These are phyloP conservation scores for Drosophila austrosaltans DNA, from an alignment of 2,888 invertebrate genomes.

Conservation along the genomic window DNA sequence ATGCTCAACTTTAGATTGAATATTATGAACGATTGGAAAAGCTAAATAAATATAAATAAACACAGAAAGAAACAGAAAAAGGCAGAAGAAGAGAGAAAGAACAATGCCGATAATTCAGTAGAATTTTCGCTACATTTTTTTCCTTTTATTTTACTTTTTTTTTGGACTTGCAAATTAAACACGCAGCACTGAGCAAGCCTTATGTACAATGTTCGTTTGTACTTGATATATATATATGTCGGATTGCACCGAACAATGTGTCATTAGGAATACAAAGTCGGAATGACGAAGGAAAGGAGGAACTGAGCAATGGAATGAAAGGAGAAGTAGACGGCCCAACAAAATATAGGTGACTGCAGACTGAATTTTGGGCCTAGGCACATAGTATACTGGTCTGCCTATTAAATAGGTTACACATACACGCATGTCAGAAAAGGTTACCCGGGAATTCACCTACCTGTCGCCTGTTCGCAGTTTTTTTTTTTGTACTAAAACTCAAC, in stretches of 20 bases:
- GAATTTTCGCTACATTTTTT: constrained; percentile 60
- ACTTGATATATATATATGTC: constrained; percentile 21
- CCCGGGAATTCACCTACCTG: constrained; percentile 50
- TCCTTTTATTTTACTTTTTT: constrained; percentile 22
- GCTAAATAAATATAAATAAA: constrained; percentile 36
- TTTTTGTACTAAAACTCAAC: constrained; percentile 4
- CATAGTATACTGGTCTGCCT: constrained; percentile 24
- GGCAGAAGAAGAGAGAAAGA: constrained; percentile 27
- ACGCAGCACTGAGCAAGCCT: constrained; percentile 50
- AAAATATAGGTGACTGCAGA: constrained; percentile 72
- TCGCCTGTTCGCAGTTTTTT: constrained; percentile 6
- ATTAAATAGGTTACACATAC: constrained; percentile 31
- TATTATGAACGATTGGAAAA: constrained; percentile 32
- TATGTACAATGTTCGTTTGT: neutral
- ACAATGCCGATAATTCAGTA: constrained; percentile 73
- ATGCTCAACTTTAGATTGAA: constrained; percentile 39
- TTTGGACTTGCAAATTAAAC: constrained; percentile 69
- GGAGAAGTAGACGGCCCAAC: constrained; percentile 40
- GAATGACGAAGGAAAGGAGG: constrained; percentile 32
- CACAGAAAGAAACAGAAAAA: constrained; percentile 16
- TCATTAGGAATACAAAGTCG: constrained; percentile 69
- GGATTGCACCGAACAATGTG: constrained; percentile 64
- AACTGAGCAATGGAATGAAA: constrained; percentile 32
- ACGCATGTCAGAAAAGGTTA: constrained; percentile 46
- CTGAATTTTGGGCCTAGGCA: constrained; percentile 31